A percentile compares a stretch with the other conserved stretches of the same genome.
Evolutionary conservation across 2,888 invertebrate genomes (phyloP).

Genomic region (Zygogramma bicolorata): DNA sequence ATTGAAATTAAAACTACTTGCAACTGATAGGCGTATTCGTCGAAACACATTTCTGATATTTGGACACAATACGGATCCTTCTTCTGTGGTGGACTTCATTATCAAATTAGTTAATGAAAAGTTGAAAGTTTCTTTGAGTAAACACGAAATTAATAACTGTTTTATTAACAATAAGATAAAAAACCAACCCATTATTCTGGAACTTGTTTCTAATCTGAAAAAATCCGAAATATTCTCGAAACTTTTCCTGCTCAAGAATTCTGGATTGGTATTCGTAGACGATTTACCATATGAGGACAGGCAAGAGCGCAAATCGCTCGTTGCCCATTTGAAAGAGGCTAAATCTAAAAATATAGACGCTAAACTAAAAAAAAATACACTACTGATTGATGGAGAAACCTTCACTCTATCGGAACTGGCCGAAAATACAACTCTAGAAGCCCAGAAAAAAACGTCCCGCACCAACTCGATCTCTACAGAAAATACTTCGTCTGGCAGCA

Average conservation of each 20-base stretch:
- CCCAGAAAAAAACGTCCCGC: neutral
- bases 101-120: neutral
- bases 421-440: neutral
- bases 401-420: neutral
- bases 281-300: neutral
- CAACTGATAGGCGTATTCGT: neutral
- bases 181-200: neutral
- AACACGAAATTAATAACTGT: neutral
- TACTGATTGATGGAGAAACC: neutral
- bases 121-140: neutral
- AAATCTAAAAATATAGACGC: neutral
- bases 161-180: too few species aligned
- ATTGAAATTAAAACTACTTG: neutral
- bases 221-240: neutral
- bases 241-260: neutral
- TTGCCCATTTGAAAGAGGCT: neutral
- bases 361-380: neutral
- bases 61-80: neutral
- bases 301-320: neutral
- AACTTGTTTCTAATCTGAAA: neutral
- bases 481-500: neutral
- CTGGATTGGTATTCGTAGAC: neutral
- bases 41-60: neutral
- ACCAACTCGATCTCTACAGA: neutral
- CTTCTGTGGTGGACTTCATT: neutral